These are phyloP conservation scores for Pteronotus mesoamericanus DNA, from an alignment of 2,797 vertebrate species.

Conservation along the genomic window DNA sequence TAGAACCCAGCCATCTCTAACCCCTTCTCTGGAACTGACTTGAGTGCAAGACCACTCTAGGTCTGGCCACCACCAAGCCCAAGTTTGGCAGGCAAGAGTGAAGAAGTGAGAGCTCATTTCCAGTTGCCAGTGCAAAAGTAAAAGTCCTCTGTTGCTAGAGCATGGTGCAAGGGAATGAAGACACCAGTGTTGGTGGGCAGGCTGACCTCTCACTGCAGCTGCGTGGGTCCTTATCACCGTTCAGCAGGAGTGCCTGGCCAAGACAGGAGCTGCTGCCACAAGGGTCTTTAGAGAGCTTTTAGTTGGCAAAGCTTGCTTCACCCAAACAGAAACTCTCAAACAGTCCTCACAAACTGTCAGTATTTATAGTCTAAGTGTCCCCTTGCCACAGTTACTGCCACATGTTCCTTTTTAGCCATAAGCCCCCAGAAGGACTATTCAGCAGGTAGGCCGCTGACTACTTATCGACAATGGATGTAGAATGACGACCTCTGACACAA, in stretches of 20 bases:
- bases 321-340: background rate
- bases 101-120: background rate
- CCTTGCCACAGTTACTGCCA: background rate
- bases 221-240: background rate
- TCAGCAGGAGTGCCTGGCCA: background rate
- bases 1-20: background rate
- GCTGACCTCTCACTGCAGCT: background rate
- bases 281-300: background rate
- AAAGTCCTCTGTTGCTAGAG: background rate
- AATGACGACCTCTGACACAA: background rate
- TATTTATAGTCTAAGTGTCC: background rate
- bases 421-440: background rate
- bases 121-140: background rate
- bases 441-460: background rate
- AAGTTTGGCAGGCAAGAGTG: background rate
- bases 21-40: background rate
- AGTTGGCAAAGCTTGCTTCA: background rate
- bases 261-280: background rate
- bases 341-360: background rate
- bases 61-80: background rate
- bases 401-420: background rate
- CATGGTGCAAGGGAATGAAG: background rate
- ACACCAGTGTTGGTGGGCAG: background rate
- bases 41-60: background rate
- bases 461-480: background rate